Evolutionary conservation across 37 sponge, comb jelly and placozoan genomes (phyloP).

Genomic region (Geodia barretti): DNA sequence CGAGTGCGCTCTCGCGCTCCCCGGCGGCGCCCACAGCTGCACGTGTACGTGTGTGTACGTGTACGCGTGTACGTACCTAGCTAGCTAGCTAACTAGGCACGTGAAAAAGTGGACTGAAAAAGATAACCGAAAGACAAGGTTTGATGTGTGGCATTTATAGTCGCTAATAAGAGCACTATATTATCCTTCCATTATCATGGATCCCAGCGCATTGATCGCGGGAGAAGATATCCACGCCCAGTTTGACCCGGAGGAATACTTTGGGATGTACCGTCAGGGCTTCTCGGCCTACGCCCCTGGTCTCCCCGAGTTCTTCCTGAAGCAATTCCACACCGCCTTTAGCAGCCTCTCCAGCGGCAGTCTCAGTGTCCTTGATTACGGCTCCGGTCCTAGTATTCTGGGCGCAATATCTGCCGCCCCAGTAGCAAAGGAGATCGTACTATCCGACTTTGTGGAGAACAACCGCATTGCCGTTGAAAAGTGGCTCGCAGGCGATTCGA

Average conservation of each 20-base stretch:
- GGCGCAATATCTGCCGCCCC: conserved; percentile 24
- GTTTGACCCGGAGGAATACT: too few species aligned
- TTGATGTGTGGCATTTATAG: background rate
- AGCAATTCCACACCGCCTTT: too few species aligned
- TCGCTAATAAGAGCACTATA: too few species aligned
- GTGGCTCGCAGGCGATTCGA: conserved; percentile 25
- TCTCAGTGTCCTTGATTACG: conserved; percentile 34
- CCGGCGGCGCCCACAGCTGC: too few species aligned
- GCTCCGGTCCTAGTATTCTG: conserved; percentile 26
- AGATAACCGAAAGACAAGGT: background rate
- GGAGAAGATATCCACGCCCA: too few species aligned
- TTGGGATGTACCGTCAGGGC: too few species aligned
- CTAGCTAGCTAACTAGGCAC: too few species aligned
- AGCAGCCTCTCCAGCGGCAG: too few species aligned
- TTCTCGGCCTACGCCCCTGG: too few species aligned
- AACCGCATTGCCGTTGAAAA: conserved; percentile 16
- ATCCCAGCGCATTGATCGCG: too few species aligned
- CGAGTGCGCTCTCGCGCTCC: background rate
- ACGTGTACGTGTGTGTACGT: conserved; percentile 5
- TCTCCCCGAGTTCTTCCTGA: too few species aligned
- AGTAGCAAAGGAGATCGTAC: conserved; percentile 21
- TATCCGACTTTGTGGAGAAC: conserved; percentile 25
- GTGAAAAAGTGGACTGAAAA: background rate
- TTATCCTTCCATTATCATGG: too few species aligned
- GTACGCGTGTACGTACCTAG: conserved; percentile 11